These are phyloP conservation scores for Apamea monoglypha DNA, from an alignment of 2,888 invertebrate species.

Conservation along the genomic window DNA sequence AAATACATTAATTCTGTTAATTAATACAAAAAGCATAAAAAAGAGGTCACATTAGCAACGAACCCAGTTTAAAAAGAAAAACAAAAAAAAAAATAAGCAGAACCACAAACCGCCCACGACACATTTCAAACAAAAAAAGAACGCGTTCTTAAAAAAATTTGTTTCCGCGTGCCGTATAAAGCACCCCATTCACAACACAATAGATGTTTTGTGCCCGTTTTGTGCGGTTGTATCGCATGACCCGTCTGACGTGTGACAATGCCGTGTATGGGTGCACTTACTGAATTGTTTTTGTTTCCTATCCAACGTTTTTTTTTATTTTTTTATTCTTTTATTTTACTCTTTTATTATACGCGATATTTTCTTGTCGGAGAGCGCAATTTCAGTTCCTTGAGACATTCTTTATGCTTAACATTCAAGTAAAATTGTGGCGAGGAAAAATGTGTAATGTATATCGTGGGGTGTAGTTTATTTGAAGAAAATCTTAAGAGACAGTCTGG, in stretches of 20 bases:
- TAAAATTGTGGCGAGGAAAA: constrained; percentile 64
- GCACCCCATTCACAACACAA: constrained; percentile 87
- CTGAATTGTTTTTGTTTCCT: constrained; percentile 87
- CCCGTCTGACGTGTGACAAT: constrained; percentile 81
- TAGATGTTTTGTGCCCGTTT: constrained; percentile 83
- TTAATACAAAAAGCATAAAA: neutral
- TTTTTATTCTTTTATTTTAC: constrained; percentile 57
- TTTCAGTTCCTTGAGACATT: constrained; percentile 77
- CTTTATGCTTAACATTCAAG: constrained; percentile 69
- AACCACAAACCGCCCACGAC: constrained; percentile 61
- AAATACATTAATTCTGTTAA: neutral
- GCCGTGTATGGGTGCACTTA: constrained; percentile 81
- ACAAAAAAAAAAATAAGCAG: constrained; percentile 48
- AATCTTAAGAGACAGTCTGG: constrained; percentile 58
- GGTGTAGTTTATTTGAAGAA: constrained; percentile 63
- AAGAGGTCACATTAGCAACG: neutral
- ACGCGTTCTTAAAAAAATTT: constrained; percentile 88
- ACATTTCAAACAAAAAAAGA: constrained; percentile 77
- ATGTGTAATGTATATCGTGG: constrained; percentile 61
- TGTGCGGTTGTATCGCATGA: constrained; percentile 75
- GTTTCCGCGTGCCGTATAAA: constrained; percentile 86
- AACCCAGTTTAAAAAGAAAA: constrained; percentile 10
- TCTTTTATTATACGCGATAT: constrained; percentile 66
- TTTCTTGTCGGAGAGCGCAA: constrained; percentile 72
- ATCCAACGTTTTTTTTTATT: constrained; percentile 64